Evolutionary conservation across 2,888 invertebrate genomes (phyloP), one percentile per base, ranked within the genome.

Genomic region (Lacanobia oleracea): DNA sequence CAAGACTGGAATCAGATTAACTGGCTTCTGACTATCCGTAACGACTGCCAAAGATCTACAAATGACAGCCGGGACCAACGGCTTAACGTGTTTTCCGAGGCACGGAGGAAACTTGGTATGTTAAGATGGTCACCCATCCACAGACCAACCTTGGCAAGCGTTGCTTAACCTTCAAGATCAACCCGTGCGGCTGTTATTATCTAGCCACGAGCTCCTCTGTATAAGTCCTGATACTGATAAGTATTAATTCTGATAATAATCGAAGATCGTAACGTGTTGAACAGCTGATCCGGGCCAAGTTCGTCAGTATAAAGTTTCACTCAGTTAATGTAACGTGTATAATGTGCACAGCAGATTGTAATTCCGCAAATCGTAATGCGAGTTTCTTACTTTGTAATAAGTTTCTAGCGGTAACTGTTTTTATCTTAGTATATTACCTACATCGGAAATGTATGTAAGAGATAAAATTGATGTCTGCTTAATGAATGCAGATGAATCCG

Each of bases 241-340:
- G 27, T 43, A 21, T 59, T 66, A 54, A 12, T 48, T 60, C 23
- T 53, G 65, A 77, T 50, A 67, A 62, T 66, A 63, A 73, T 82
- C 21, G 54, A 53, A 57, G 54, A 62, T 66, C 54, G 45, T 73
- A 63, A 72, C 53, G 65, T 72, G 48, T 63, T 67, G 48, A 48
- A 40, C 23, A 68, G 81, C 64, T 82, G 85, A 87, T 88, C 84
- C 82, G 68, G 81, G 83, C 82, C 86, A 84, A 83, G 85, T 87
- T 84, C 86, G 75, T 85, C 86, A 78, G 86, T 88, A 75, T 88
- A 81, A 84, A 86, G 87, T 89, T 90, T 89, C 88, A 86, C 82
- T 84, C 79, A 48, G 81, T 82, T 86, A 81, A 81, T 85, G 73
- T 69, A 77, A 79, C 74, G 75, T 81, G 79, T 79, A 75, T 81